These are phyloP conservation scores for Didymodactylos carnosus DNA, from an alignment of 2,888 invertebrate species.

Conservation along the genomic window DNA sequence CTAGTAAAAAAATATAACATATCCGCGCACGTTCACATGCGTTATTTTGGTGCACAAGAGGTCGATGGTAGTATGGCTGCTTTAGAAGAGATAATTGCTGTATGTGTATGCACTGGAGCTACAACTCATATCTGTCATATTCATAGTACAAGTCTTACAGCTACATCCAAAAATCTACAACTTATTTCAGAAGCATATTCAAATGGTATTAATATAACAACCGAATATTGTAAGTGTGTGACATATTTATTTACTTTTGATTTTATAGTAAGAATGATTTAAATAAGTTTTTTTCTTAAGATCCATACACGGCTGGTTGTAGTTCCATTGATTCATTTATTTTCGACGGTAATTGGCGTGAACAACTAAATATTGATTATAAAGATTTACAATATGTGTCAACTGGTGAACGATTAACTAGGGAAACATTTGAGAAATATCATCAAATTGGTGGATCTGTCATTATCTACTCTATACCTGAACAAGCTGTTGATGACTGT, in stretches of 20 bases:
- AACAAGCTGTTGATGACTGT: not conserved
- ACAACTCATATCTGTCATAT: not conserved
- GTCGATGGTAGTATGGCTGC: not conserved
- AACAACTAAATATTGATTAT: not conserved
- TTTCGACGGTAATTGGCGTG: not conserved
- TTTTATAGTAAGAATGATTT: not conserved
- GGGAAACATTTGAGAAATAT: not conserved
- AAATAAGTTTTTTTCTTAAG: not conserved
- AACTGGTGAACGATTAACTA: not conserved
- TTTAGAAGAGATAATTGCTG: not conserved
- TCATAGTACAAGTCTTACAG: not conserved
- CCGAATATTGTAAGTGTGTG: not conserved
- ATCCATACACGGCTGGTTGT: not conserved
- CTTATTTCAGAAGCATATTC: not conserved
- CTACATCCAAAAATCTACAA: not conserved
- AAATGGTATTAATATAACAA: not conserved
- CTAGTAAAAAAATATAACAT: not conserved
- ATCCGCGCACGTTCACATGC: not conserved
- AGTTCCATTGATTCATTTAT: not conserved
- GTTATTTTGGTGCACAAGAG: not conserved
- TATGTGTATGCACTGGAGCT: not conserved
- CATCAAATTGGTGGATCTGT: not conserved
- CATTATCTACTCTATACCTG: not conserved
- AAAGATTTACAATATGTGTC: not conserved
- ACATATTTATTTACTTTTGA: too few relatives aligned